A percentile compares a stretch with the other conserved stretches of the same genome.
These are phyloP conservation scores for Hylaeus anthracinus DNA, from an alignment of 1,140 invertebrate species.

Conservation along the genomic window DNA sequence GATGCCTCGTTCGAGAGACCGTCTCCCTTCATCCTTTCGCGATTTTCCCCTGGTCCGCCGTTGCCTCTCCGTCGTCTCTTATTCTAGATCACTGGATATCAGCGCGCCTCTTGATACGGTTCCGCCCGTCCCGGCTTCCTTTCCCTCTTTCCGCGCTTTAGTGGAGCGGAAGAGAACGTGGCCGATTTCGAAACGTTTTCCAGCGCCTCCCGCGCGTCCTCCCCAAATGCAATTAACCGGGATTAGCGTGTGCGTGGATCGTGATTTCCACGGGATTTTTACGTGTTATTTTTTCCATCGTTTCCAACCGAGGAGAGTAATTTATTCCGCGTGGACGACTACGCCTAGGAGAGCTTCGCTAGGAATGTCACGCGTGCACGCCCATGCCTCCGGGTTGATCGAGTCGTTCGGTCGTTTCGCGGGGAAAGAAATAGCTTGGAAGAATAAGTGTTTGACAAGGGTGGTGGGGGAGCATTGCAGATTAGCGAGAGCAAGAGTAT, in stretches of 20 bases:
- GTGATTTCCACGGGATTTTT: no score
- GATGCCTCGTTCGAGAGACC: constrained; percentile 11
- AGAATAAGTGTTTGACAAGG: no score
- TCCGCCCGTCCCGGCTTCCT: neutral
- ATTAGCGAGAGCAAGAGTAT: no score
- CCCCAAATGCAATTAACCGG: constrained; percentile 8
- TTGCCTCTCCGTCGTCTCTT: constrained; percentile 3
- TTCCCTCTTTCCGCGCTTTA: constrained; percentile 55
- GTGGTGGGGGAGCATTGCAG: no score
- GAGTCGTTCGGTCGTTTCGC: no score
- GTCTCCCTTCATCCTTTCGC: neutral
- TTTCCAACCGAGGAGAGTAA: no score
- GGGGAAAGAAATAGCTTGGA: no score
- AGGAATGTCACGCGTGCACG: no score
- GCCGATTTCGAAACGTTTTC: constrained; percentile 48
- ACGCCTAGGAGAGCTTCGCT: no score
- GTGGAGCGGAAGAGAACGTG: constrained; percentile 66
- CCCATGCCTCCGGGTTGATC: no score
- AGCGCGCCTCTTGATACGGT: neutral
- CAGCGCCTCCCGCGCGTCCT: neutral
- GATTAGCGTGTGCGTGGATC: neutral
- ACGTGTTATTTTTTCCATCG: no score
- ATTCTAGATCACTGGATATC: constrained; percentile 44
- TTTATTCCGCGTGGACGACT: no score
- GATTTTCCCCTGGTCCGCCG: neutral